Conservation (phyloP, 2,113 vertebrate genomes). For the Chloropsis cyanopogon region DNA sequence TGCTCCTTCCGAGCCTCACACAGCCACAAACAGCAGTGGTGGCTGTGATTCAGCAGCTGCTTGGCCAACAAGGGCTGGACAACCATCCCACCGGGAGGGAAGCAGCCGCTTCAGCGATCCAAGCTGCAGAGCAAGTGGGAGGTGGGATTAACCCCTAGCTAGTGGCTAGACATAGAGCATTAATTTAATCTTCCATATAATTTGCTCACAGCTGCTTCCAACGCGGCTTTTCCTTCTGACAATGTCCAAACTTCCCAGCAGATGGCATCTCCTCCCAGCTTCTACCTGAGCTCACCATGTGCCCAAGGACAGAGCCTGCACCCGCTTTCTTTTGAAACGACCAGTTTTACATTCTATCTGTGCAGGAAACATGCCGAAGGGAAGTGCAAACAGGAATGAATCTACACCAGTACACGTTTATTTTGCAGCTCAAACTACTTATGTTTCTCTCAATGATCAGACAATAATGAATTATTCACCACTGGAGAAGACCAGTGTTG, state of each 20-base stretch:
- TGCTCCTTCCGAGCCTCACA: neutral
- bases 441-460: neutral
- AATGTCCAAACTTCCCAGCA: conserved; percentile 66
- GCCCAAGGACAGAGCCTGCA: neutral
- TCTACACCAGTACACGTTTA: neutral
- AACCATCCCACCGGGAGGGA: neutral
- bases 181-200: neutral
- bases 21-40: neutral
- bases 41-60: neutral
- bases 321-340: neutral
- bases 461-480: neutral
- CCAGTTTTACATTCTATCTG: neutral
- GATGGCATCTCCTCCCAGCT: conserved; percentile 73
- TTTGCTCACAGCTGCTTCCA: neutral
- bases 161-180: neutral
- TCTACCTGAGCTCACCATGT: conserved; percentile 31
- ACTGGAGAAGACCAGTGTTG: neutral
- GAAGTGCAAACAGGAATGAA: neutral
- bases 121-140: neutral
- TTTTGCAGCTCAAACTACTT: neutral
- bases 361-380: neutral
- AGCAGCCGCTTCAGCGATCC: neutral
- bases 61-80: neutral
- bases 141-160: neutral
- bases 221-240: neutral